A percentile compares a stretch with the other conserved stretches of the same genome.
Conservation (phyloP, 1,140 invertebrate genomes). For the Drosophila parvula region DNA sequence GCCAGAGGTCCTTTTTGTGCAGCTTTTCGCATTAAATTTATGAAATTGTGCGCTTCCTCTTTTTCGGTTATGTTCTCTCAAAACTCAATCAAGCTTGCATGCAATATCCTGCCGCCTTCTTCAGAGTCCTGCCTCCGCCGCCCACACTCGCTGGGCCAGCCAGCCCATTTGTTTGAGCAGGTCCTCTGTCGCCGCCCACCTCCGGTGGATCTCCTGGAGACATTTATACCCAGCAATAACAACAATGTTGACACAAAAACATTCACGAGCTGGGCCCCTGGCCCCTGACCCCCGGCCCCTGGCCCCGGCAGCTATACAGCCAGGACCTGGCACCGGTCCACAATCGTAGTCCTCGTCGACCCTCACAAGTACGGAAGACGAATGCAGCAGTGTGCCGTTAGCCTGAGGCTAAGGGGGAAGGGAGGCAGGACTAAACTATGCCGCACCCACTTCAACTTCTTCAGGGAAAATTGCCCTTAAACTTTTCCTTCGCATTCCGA, state of each 20-base stretch:
- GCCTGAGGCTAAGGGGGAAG: neutral
- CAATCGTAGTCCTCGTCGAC: constrained; percentile 14
- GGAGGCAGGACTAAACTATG: constrained; percentile 33
- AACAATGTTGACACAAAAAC: constrained; percentile 63
- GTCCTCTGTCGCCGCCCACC: constrained; percentile 6
- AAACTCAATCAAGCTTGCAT: constrained; percentile 82
- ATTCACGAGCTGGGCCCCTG: constrained; percentile 42
- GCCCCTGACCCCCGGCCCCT: constrained; percentile 19
- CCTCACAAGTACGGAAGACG: constrained; percentile 58
- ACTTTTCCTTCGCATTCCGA: constrained; percentile 69
- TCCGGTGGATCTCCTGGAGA: constrained; percentile 42
- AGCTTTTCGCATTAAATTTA: constrained; percentile 77
- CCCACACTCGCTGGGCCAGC: constrained; percentile 29
- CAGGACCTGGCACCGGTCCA: constrained; percentile 28
- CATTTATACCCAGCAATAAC: constrained; percentile 68
- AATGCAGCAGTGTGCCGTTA: constrained; percentile 59
- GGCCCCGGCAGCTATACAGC: constrained; percentile 14
- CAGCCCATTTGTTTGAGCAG: constrained; percentile 50
- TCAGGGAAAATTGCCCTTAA: constrained; percentile 57
- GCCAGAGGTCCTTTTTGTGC: constrained; percentile 52
- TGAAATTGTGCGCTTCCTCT: constrained; percentile 76
- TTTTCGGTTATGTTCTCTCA: constrained; percentile 67
- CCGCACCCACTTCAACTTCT: constrained; percentile 42
- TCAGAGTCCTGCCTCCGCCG: constrained; percentile 23
- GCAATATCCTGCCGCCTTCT: constrained; percentile 68